Conservation (phyloP, 2,888 invertebrate genomes). For the Catonia carolina region DNA sequence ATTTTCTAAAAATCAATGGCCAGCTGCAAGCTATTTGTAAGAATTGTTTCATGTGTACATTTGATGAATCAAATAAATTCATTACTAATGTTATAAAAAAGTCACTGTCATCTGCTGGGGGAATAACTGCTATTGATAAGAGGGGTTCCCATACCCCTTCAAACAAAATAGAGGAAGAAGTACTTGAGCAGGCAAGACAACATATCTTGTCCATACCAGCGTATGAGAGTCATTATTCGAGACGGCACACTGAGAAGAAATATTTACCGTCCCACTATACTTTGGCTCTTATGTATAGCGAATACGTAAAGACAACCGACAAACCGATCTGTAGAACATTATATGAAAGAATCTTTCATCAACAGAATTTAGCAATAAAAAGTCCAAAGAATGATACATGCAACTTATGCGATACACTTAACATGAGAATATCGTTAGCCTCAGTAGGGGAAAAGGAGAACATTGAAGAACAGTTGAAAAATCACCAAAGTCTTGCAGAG, state of each 20-base stretch:
- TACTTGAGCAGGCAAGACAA: background rate
- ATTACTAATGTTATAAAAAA: background rate
- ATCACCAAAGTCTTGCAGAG: conserved; percentile 15
- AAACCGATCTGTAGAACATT: too few relatives aligned
- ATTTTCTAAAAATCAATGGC: background rate
- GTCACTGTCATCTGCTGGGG: background rate
- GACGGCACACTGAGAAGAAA: background rate
- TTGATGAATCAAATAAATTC: background rate
- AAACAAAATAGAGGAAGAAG: background rate
- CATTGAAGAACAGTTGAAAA: background rate
- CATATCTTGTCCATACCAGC: conserved; percentile 4
- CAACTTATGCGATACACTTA: too few relatives aligned
- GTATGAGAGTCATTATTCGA: conserved; percentile 1
- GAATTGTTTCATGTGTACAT: background rate
- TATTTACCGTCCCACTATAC: background rate
- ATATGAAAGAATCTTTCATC: background rate
- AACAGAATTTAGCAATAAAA: background rate
- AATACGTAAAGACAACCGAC: background rate
- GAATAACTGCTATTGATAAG: background rate
- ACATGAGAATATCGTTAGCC: conserved; percentile 16
- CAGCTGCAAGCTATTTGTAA: background rate
- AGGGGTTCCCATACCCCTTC: background rate
- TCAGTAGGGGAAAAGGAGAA: conserved; percentile 8
- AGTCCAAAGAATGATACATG: too few relatives aligned
- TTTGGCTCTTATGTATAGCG: background rate